Conservation (phyloP, 2,113 vertebrate genomes). For the Corythornis madagascariensis region DNA sequence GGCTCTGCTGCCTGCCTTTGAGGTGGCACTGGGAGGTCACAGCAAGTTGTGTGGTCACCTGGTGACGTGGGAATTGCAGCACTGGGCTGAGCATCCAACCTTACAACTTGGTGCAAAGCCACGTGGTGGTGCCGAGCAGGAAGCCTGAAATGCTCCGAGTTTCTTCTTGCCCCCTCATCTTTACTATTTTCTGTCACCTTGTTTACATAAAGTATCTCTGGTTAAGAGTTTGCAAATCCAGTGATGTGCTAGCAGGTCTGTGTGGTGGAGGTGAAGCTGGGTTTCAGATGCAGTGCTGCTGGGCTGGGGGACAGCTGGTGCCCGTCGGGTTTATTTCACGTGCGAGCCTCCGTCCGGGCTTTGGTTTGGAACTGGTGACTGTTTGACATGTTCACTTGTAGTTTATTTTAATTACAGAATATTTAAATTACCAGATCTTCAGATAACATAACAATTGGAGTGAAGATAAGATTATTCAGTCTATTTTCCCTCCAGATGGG, state of each 20-base stretch:
- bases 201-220: slow-evolving; percentile 47
- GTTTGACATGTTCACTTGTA: slow-evolving; percentile 22
- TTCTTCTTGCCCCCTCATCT: background rate
- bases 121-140: background rate
- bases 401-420: slow-evolving; percentile 46
- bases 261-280: background rate
- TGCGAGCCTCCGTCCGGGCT: background rate
- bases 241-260: slow-evolving; percentile 25
- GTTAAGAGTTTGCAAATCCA: slow-evolving; percentile 3
- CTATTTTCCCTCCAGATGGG: slow-evolving; percentile 5
- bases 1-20: background rate
- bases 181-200: slow-evolving; percentile 29
- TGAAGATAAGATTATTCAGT: background rate
- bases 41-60: slow-evolving; percentile 10
- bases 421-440: slow-evolving; percentile 23
- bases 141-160: background rate
- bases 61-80: background rate
- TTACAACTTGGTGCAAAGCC: background rate
- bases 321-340: background rate
- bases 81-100: background rate
- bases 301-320: background rate
- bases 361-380: slow-evolving; percentile 17
- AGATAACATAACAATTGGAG: background rate
- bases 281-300: background rate
- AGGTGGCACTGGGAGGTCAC: background rate